Base-by-base conservation (phyloP, 2,888 invertebrate genomes). In the Parnassius orleans region DNA sequence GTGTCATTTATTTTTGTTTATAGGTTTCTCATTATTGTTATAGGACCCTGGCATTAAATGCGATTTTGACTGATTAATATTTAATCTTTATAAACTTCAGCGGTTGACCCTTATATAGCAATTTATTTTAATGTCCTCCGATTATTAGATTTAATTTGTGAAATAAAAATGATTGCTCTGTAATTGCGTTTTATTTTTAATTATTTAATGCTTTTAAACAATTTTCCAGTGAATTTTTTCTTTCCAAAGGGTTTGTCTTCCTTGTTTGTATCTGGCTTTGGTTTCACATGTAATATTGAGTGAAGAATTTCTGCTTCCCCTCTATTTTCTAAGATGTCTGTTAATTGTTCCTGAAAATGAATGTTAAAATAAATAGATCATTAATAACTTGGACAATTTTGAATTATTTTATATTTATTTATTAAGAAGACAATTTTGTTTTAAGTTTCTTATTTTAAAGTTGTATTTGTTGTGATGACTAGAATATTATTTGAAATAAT, bases 311-410 rank as follows among this genome's bases (percentile, higher is more conserved):
- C 93, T 1, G 95, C 95, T 80, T 96, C 95, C 64, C 81, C 90
- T 72, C 93, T 92, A 77, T 95, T 97, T 69, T 95, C 96, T 62
- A 98, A 79, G 53, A 98, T 88, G 66, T 93, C 92, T 51, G 89
- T 83, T 65, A 98, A 79, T 79, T 97, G 94, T 60, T 94, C 94
- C 94, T 96, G 78, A 54, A 85, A 59, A 33, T 14, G 47, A 57
- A n/a, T 44, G 15, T 11, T 41, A 14, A 48, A 51, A 5, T 48
- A 68, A 68, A 65, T 10, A 53, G 7, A 55, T 33, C 5, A 1
- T 33, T 33, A 19, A 19, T 19, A 19, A 19, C 19, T 19, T 19
- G 19, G 19, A 19, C 33, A 7, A 33, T 33, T 33, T 33, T 33
- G 7, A 33, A 33, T 33, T 33, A 5, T 33, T 33, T 33, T 33